Conservation (phyloP, 2,888 invertebrate species). For the Metellina segmentata region DNA sequence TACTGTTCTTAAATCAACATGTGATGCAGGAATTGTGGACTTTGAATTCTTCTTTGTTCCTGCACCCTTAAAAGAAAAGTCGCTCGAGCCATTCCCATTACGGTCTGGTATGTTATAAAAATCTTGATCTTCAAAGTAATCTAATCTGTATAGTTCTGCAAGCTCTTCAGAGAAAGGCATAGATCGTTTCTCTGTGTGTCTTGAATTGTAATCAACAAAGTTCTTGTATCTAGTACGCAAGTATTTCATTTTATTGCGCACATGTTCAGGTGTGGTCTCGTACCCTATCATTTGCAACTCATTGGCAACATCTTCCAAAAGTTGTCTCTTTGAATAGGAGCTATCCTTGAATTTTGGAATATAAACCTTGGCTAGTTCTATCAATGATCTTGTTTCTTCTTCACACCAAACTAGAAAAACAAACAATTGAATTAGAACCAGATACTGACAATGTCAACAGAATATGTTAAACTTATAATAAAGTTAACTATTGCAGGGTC, state of each 20-base stretch:
- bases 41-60: slow-evolving; percentile 1
- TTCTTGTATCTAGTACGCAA: slow-evolving; percentile 50
- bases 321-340: slow-evolving; percentile 54
- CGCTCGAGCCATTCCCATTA: slow-evolving; percentile 54
- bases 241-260: slow-evolving; percentile 67
- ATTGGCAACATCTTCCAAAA: slow-evolving; percentile 57
- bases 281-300: slow-evolving; percentile 60
- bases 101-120: not conserved
- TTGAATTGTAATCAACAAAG: slow-evolving; percentile 53
- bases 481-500: not conserved
- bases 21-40: slow-evolving; percentile 47
- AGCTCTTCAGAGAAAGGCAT: slow-evolving; percentile 62
- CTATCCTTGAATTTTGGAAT: slow-evolving; percentile 52
- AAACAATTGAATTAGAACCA: not conserved
- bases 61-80: not conserved
- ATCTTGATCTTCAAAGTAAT: slow-evolving; percentile 53
- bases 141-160: slow-evolving; percentile 53
- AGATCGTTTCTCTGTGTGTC: slow-evolving; percentile 49
- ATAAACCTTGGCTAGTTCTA: slow-evolving; percentile 62
- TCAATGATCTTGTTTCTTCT: slow-evolving; percentile 68
- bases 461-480: not conserved
- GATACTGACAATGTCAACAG: not conserved
- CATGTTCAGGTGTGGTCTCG: slow-evolving; percentile 47
- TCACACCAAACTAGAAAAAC: slow-evolving; percentile 65
- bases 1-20: slow-evolving; percentile 59